Evolutionary conservation across 2,888 invertebrate species (phyloP).

Genomic region (Hirtodrosophila histrioides): DNA sequence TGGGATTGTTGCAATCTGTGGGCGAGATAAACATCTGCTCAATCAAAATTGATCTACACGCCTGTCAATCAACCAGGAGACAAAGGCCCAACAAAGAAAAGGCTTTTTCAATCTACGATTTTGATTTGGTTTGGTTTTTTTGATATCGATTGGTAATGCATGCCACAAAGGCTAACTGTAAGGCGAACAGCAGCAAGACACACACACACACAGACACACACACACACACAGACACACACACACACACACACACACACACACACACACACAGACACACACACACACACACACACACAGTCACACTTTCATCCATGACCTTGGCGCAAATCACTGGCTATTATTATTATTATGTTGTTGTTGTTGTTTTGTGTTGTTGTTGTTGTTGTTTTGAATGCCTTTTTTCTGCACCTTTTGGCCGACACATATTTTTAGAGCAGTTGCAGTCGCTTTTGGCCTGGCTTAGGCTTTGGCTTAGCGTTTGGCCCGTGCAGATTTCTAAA

Average conservation of each 20-base stretch:
- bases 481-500: slow-evolving; percentile 62
- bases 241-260: slow-evolving; percentile 34
- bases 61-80: slow-evolving; percentile 68
- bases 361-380: background rate
- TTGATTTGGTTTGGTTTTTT: slow-evolving; percentile 2
- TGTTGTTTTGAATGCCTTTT: slow-evolving; percentile 24
- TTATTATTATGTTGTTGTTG: slow-evolving; percentile 19
- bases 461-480: slow-evolving; percentile 19
- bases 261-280: slow-evolving; percentile 53
- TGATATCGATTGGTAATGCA: slow-evolving; percentile 36
- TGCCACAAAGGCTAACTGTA: slow-evolving; percentile 54
- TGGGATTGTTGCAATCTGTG: slow-evolving; percentile 56
- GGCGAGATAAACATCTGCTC: slow-evolving; percentile 62
- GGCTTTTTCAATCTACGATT: slow-evolving; percentile 39
- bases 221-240: too few species aligned
- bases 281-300: slow-evolving; percentile 33
- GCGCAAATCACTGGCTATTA: slow-evolving; percentile 48
- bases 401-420: slow-evolving; percentile 64
- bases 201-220: slow-evolving; percentile 25
- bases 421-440: slow-evolving; percentile 66
- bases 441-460: slow-evolving; percentile 38
- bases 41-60: slow-evolving; percentile 68
- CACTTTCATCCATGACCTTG: slow-evolving; percentile 83
- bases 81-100: slow-evolving; percentile 33
- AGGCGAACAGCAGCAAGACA: slow-evolving; percentile 23